These are phyloP conservation scores for Brenthis hecate DNA, from an alignment of 2,888 invertebrate species.

Conservation along the genomic window DNA sequence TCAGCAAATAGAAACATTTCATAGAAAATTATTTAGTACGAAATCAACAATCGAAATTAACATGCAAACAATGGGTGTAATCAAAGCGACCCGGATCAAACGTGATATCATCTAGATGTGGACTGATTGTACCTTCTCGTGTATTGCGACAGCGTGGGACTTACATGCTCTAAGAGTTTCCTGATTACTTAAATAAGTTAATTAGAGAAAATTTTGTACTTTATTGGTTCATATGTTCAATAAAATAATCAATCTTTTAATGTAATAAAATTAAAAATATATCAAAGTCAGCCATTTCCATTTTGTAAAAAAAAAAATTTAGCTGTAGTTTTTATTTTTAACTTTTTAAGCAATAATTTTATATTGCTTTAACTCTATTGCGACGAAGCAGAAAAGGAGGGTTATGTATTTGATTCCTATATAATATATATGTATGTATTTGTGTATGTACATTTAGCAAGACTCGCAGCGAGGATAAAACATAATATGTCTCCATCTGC, in stretches of 20 bases:
- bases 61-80: slow-evolving; percentile 31
- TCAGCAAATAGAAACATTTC: neutral
- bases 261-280: no score
- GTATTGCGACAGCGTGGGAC: slow-evolving; percentile 32
- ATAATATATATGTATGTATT: no score
- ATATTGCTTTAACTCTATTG: no score
- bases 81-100: slow-evolving; percentile 30
- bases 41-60: slow-evolving; percentile 25
- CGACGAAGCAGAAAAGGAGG: no score
- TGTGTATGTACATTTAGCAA: neutral
- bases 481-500: neutral
- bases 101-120: slow-evolving; percentile 65
- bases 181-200: slow-evolving; percentile 19
- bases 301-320: no score
- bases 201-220: neutral
- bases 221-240: neutral
- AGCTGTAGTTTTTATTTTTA: no score
- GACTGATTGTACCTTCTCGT: slow-evolving; percentile 40
- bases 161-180: slow-evolving; percentile 31
- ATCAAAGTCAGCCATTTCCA: no score
- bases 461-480: neutral
- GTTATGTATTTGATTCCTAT: no score
- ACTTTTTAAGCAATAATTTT: no score
- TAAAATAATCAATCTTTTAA: no score
- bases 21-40: neutral